Evolutionary conservation across 1,140 invertebrate species (phyloP), one percentile per base, ranked within the genome.

Genomic region (Zophobas atratus): DNA sequence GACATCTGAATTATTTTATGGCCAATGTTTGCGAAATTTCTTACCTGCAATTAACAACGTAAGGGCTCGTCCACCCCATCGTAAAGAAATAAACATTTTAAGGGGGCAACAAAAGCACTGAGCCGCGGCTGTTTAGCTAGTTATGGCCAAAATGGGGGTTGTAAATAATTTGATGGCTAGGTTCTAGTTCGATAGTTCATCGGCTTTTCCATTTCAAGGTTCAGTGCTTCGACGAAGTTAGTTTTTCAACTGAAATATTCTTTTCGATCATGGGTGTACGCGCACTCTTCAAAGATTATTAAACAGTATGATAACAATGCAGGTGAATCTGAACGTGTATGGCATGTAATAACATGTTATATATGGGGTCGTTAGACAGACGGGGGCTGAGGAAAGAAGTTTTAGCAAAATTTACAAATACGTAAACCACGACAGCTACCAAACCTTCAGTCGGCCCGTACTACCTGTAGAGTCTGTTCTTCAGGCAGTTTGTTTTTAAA

Each of bases 271-370:
- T 38, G 35, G 56, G 3, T 38, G 1, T 43, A 36, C 32, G 39
- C 39, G 60, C 60, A 55, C 20, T 67, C 38, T 38, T 60, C 60
- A 67, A 67, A 43, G 60, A 67, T 67, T 67, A 67, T 67, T 67
- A 43, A 43, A 67, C n/a, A 67, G 39, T 5, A 43, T 38, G 51
- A 67, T 75, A 79, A 81, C 80, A 81, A 78, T 80, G 76, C 80
- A 81, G 80, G 80, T 80, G 79, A 80, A 81, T 76, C 73, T 76
- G 67, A 55, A 81, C 80, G 80, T 81, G 80, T 49, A 60, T 55
- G 60, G 80, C 79, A 81, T 81, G 73, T 81, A 81, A 81, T 79
- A 79, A 79, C 56, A 81, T 70, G 78, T 79, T 81, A 20, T 51
- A 20, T 81, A 81, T 77, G 76, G 72, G 77, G 79, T 77, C 73